Conservation (phyloP, 2,888 invertebrate genomes). For the Rhabditoides inermis region DNA sequence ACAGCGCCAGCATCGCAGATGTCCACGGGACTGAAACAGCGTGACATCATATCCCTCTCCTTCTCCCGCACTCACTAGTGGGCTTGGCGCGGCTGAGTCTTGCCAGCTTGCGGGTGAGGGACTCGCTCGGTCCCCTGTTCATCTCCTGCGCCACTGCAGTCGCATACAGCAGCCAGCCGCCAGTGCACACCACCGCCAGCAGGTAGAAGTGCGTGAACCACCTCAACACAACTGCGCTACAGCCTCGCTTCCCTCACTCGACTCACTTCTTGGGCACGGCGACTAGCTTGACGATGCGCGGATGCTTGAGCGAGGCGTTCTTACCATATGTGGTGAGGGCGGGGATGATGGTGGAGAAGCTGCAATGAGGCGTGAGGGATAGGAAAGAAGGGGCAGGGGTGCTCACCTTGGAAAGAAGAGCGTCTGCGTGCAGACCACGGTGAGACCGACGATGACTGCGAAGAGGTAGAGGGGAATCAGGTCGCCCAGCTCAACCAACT, state of each 20-base stretch:
- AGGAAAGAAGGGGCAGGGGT: not conserved
- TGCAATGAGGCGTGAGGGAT: too few species aligned
- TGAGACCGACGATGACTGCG: constrained; percentile 16
- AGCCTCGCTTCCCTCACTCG: not conserved
- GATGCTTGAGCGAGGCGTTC: constrained; percentile 15
- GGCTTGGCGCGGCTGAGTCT: too few species aligned
- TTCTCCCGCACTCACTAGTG: too few species aligned
- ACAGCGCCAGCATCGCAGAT: constrained; percentile 14
- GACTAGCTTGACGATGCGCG: constrained; percentile 16
- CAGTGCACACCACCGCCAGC: constrained; percentile 8
- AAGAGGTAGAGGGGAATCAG: constrained; percentile 22
- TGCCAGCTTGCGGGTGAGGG: too few species aligned
- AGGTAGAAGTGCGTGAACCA: constrained; percentile 43
- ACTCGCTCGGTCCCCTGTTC: too few species aligned
- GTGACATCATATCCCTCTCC: too few species aligned
- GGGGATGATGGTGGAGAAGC: constrained; percentile 14
- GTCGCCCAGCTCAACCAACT: not conserved
- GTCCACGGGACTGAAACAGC: constrained; percentile 21
- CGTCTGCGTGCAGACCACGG: constrained; percentile 21
- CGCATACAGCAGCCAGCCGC: constrained; percentile 3
- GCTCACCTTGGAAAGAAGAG: constrained; percentile 13
- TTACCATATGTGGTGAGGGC: constrained; percentile 35
- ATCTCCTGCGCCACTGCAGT: not conserved
- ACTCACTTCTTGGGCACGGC: constrained; percentile 31
- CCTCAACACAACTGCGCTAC: constrained; percentile 13